These are phyloP conservation scores for Amblyopsis hoosieri DNA, from an alignment of 2,797 vertebrate genomes.

Conservation along the genomic window DNA sequence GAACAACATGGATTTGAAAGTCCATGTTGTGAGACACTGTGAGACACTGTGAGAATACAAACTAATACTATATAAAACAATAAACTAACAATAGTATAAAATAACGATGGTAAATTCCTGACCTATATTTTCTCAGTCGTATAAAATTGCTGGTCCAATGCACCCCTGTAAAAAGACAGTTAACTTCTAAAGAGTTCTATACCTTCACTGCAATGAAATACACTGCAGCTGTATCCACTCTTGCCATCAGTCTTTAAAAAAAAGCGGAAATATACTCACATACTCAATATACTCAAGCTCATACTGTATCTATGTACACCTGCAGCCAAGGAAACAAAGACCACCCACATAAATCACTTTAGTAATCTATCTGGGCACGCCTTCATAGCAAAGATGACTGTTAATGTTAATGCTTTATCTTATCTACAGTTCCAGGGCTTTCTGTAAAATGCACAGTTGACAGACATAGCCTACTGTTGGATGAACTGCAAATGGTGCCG, in stretches of 20 bases:
- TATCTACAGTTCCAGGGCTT: constrained; percentile 32
- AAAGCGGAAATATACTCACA: constrained; percentile 28
- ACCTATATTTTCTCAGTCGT: background rate
- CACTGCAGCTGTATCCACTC: constrained; percentile 18
- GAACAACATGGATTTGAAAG: no score
- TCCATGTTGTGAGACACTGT: no score
- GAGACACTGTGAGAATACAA: no score
- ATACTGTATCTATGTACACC: constrained; percentile 39
- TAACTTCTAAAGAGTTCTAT: constrained; percentile 25
- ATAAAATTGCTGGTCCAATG: constrained; percentile 1
- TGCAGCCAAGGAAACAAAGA: constrained; percentile 32
- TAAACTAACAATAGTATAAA: background rate
- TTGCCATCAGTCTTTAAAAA: constrained; percentile 33
- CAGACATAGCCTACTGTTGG: constrained; percentile 18
- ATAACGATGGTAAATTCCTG: background rate
- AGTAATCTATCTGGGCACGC: constrained; percentile 49
- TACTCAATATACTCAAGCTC: background rate
- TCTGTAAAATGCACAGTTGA: constrained; percentile 38
- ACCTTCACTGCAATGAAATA: constrained; percentile 12
- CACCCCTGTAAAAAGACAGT: constrained; percentile 6
- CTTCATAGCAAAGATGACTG: constrained; percentile 32
- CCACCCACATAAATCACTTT: constrained; percentile 57
- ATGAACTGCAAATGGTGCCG: constrained; percentile 22
- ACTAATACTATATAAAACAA: background rate
- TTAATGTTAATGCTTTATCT: constrained; percentile 62